phyloP scores from a whole-genome alignment of 92 coral and sea anemone species.

The Ricordea florida region DNA sequence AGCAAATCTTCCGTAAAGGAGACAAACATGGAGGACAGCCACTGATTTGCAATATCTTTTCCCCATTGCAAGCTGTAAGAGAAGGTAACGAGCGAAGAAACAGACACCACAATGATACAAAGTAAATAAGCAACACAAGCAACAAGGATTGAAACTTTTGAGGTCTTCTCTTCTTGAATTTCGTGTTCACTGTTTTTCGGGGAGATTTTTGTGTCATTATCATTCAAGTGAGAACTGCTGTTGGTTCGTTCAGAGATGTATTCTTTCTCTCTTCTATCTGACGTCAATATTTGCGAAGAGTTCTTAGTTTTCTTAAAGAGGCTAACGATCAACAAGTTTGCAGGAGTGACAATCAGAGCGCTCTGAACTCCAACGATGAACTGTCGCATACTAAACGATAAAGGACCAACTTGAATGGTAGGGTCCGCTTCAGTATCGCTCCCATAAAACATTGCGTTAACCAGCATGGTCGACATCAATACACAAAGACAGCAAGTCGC shows the following conservation, averaged over 20 bases:
- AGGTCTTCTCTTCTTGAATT: not conserved
- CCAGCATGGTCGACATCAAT: slow-evolving; percentile 79
- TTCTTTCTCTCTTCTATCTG: too few species aligned
- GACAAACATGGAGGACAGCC: slow-evolving; percentile 81
- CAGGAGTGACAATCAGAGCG: slow-evolving; percentile 68
- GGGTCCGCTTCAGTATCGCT: slow-evolving; percentile 57
- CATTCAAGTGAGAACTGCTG: too few species aligned
- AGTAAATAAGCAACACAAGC: slow-evolving; percentile 70
- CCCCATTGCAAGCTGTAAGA: slow-evolving; percentile 85
- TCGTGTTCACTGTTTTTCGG: not conserved
- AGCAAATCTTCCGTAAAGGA: slow-evolving; percentile 74
- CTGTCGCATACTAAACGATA: slow-evolving; percentile 60
- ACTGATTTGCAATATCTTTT: slow-evolving; percentile 64
- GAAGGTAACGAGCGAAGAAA: slow-evolving; percentile 67
- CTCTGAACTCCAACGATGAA: slow-evolving; percentile 78
- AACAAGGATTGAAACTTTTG: slow-evolving; percentile 47
- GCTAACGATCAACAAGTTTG: too few species aligned
- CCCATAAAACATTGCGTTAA: slow-evolving; percentile 89
- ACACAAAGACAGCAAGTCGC: slow-evolving; percentile 80
- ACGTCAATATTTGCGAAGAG: too few species aligned
- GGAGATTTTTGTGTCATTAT: not conserved
- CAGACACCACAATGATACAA: slow-evolving; percentile 48
- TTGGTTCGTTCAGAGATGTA: too few species aligned
- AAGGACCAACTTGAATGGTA: slow-evolving; percentile 70
- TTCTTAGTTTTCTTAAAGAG: too few species aligned